phyloP scores from a whole-genome alignment of 2,888 invertebrate genomes.

The Eupithecia dodoneata region DNA sequence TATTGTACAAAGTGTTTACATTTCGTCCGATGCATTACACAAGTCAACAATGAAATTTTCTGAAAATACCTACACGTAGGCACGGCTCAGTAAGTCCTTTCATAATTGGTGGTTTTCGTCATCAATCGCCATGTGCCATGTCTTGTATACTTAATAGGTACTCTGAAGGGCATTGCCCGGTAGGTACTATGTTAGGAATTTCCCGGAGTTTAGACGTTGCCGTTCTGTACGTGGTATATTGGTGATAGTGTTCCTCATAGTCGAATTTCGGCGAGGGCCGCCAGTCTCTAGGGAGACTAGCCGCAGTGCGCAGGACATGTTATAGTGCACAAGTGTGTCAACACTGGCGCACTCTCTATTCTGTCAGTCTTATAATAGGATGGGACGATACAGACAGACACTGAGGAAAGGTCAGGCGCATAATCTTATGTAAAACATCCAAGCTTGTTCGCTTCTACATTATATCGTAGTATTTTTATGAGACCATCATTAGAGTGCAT shows the following conservation, averaged over 20 bases:
- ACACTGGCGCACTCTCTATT: no score
- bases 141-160: background rate
- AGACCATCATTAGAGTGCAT: no score
- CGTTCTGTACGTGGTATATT: background rate
- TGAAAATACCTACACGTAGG: conserved; percentile 15
- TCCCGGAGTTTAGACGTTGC: background rate
- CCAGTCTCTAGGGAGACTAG: background rate
- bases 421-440: no score
- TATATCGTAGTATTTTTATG: no score
- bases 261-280: background rate
- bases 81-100: conserved; percentile 10
- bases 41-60: conserved; percentile 28
- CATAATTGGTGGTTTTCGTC: conserved; percentile 7
- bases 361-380: no score
- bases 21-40: conserved; percentile 16
- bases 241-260: background rate
- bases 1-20: background rate
- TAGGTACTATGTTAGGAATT: background rate
- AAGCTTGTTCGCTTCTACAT: no score
- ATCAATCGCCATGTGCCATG: conserved; percentile 4
- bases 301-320: no score
- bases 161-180: background rate
- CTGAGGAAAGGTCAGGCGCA: no score
- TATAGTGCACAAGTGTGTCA: no score
- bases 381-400: no score